These are phyloP conservation scores for Aythya baeri DNA, from an alignment of 2,113 vertebrate genomes.

Conservation along the genomic window DNA sequence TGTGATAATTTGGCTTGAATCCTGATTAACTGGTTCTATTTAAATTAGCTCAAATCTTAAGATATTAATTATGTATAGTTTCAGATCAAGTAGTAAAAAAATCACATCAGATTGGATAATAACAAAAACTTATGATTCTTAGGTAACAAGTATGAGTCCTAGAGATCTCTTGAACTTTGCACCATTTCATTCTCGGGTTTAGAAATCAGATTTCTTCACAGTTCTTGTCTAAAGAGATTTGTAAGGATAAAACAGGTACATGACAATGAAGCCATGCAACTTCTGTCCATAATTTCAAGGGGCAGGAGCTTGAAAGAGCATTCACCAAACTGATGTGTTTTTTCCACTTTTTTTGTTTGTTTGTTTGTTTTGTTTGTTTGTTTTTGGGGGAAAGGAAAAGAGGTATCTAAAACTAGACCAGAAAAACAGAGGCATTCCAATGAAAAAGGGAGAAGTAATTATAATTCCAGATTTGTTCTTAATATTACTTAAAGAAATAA, in stretches of 20 bases:
- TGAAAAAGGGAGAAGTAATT: background rate
- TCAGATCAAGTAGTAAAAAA: background rate
- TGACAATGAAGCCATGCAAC: background rate
- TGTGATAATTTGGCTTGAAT: background rate
- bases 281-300: background rate
- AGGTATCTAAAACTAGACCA: background rate
- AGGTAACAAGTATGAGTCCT: background rate
- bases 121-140: background rate
- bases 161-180: background rate
- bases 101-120: accelerated
- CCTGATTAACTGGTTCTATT: background rate
- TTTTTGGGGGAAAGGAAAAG: background rate
- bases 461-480: background rate
- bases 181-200: background rate
- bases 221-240: background rate
- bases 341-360: background rate
- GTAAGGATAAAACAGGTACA: background rate
- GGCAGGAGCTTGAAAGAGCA: background rate
- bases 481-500: background rate
- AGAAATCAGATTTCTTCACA: background rate
- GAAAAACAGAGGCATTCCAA: background rate
- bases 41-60: background rate
- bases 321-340: accelerated
- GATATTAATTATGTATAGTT: background rate
- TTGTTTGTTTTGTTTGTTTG: background rate